Evolutionary conservation across 2,797 vertebrate genomes (phyloP).

Genomic region (Iguana delicatissima): DNA sequence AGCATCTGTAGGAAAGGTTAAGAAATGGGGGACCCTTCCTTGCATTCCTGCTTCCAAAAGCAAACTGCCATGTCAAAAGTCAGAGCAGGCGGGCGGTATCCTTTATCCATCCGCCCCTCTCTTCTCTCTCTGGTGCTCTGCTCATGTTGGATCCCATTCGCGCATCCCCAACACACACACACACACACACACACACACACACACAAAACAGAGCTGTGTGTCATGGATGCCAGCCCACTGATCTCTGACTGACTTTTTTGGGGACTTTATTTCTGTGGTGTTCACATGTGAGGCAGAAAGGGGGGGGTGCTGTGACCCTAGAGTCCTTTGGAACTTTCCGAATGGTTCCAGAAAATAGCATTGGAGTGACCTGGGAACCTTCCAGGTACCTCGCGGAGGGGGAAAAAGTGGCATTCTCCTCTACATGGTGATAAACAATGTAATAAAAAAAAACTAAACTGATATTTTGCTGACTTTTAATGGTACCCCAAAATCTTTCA

Average conservation of each 20-base stretch:
- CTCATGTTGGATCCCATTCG: not conserved
- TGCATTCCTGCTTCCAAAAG: not conserved
- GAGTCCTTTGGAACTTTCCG: not conserved
- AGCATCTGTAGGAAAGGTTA: not conserved
- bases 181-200: no score
- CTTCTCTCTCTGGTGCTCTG: not conserved
- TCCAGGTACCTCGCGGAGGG: not conserved
- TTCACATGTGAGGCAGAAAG: not conserved
- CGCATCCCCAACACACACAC: not conserved
- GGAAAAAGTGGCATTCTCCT: not conserved
- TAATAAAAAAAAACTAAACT: conserved; percentile 10
- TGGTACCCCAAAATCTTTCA: not conserved
- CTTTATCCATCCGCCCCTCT: not conserved
- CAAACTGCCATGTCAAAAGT: not conserved
- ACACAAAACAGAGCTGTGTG: not conserved
- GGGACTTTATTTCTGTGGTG: not conserved
- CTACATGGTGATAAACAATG: not conserved
- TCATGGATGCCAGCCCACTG: not conserved
- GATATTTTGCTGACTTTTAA: not conserved
- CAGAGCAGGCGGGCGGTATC: not conserved
- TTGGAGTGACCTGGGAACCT: not conserved
- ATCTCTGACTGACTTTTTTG: no score
- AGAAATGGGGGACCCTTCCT: no score
- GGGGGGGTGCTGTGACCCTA: no score
- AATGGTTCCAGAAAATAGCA: not conserved